These are phyloP conservation scores for Dipodomys stephensi DNA, from an alignment of 2,113 vertebrate genomes.

Conservation along the genomic window DNA sequence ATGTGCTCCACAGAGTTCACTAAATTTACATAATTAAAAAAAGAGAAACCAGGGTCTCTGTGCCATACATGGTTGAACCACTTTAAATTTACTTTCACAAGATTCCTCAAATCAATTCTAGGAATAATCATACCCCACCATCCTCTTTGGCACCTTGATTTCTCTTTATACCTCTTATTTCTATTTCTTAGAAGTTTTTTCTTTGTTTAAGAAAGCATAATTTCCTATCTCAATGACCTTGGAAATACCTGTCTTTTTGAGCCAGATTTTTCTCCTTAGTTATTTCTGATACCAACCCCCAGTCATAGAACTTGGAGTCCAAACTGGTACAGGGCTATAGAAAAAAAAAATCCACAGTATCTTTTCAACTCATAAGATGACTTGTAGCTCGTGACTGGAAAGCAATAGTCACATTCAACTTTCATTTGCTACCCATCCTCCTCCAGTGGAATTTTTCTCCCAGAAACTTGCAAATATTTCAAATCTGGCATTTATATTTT, in stretches of 20 bases:
- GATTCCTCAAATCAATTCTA: slow-evolving; percentile 6
- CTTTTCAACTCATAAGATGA: neutral
- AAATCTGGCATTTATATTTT: slow-evolving; percentile 36
- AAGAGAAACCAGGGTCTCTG: neutral
- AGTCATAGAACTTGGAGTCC: neutral
- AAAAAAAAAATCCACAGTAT: neutral
- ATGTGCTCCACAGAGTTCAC: neutral
- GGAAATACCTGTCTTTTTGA: neutral
- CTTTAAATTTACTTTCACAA: neutral
- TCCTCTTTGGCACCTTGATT: neutral
- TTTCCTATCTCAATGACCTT: neutral
- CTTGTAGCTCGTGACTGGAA: neutral
- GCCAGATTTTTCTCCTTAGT: neutral
- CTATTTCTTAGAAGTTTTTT: neutral
- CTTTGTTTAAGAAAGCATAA: neutral
- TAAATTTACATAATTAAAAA: neutral
- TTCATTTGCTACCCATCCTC: neutral
- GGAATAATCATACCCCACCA: neutral
- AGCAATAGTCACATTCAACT: neutral
- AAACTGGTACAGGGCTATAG: neutral
- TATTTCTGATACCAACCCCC: neutral
- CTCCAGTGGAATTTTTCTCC: neutral
- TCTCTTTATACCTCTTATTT: neutral
- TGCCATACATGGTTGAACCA: neutral
- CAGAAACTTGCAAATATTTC: slow-evolving; percentile 55